These are phyloP conservation scores for Perizoma flavofasciatum DNA, from an alignment of 2,888 invertebrate species.

Conservation along the genomic window DNA sequence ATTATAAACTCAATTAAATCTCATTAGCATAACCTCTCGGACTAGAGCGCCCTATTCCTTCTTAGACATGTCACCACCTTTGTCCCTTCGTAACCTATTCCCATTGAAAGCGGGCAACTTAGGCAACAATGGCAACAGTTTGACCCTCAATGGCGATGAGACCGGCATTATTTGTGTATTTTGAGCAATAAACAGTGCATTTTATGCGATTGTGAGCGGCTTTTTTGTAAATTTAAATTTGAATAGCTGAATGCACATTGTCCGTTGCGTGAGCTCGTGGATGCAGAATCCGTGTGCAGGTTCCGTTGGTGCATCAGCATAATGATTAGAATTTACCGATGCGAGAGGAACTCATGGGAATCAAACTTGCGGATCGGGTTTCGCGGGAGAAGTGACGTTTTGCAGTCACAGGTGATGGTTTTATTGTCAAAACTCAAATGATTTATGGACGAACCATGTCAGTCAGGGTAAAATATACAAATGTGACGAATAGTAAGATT, in stretches of 20 bases:
- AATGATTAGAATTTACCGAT: conserved; percentile 76
- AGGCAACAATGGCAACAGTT: conserved; percentile 74
- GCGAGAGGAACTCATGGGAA: conserved; percentile 72
- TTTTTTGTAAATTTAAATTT: conserved; percentile 72
- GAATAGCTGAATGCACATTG: conserved; percentile 80
- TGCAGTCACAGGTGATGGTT: conserved; percentile 56
- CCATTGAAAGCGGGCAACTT: conserved; percentile 74
- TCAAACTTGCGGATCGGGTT: conserved; percentile 57
- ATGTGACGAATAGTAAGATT: conserved; percentile 27
- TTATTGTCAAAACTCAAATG: conserved; percentile 6
- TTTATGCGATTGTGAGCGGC: conserved; percentile 78
- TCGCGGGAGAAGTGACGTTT: conserved; percentile 69
- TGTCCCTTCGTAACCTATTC: conserved; percentile 76
- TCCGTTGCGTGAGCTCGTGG: conserved; percentile 82
- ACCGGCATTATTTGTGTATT: conserved; percentile 81
- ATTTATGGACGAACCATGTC: no score
- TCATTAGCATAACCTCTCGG: conserved; percentile 75
- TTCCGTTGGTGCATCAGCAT: conserved; percentile 78
- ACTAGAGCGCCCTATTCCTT: conserved; percentile 64
- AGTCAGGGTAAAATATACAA: conserved; percentile 1
- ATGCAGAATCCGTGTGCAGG: conserved; percentile 66
- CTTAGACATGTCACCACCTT: conserved; percentile 80
- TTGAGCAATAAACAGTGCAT: conserved; percentile 83
- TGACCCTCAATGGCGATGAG: conserved; percentile 77
- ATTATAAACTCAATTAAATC: conserved; percentile 84